Conservation (phyloP, 2,888 invertebrate species). For the Deilephila elpenor region DNA sequence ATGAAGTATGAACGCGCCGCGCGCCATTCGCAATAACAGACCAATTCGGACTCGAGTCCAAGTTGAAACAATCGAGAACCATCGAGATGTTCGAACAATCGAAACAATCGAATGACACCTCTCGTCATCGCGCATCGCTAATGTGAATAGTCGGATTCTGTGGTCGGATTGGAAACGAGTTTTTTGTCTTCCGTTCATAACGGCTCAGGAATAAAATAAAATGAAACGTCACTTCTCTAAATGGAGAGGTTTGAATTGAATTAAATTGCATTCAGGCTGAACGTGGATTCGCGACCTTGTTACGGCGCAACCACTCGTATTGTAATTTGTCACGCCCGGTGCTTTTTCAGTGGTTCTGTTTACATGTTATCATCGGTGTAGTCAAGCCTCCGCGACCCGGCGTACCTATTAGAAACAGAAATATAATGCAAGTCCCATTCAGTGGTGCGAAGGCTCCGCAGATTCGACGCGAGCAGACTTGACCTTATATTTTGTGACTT, state of each 20-base stretch:
- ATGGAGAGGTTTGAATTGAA: constrained; percentile 56
- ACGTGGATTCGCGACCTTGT: constrained; percentile 65
- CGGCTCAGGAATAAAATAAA: constrained; percentile 64
- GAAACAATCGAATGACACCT: too few relatives aligned
- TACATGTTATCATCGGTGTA: constrained; percentile 53
- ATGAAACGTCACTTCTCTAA: constrained; percentile 64
- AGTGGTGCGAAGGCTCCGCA: constrained; percentile 51
- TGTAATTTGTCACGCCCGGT: constrained; percentile 70
- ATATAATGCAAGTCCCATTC: constrained; percentile 54
- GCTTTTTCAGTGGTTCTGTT: constrained; percentile 62
- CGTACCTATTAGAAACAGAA: constrained; percentile 47
- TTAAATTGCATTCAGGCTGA: constrained; percentile 57
- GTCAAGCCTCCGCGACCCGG: constrained; percentile 13
- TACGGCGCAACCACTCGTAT: constrained; percentile 54
- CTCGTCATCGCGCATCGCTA: too few relatives aligned
- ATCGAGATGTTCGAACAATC: too few relatives aligned
- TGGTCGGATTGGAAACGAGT: constrained; percentile 49
- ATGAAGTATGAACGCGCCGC: too few relatives aligned
- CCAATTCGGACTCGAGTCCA: too few relatives aligned
- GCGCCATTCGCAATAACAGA: too few relatives aligned
- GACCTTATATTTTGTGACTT: constrained; percentile 65
- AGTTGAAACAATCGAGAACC: too few relatives aligned
- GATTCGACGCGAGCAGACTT: constrained; percentile 59
- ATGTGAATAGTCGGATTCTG: too few relatives aligned
- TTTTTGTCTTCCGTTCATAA: constrained; percentile 61